A percentile compares a stretch with the other conserved stretches of the same genome.
Conservation (phyloP, 2,888 invertebrate genomes). For the Nipponacmea schrenckii region DNA sequence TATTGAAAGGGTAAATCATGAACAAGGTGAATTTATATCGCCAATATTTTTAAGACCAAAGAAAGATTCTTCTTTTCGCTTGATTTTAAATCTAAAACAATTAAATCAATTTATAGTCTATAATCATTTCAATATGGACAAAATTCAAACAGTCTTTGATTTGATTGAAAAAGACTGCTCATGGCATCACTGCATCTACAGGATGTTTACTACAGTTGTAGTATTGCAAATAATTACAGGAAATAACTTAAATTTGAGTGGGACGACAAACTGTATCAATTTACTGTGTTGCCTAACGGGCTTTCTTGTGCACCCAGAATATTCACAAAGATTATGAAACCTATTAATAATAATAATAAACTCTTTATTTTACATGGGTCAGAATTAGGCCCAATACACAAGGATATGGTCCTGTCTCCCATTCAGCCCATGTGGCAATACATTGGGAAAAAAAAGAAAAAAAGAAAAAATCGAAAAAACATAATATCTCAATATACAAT, state of each 20-base stretch:
- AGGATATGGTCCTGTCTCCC: not conserved
- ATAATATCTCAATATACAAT: no score
- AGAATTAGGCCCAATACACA: not conserved
- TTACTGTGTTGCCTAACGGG: slow-evolving; percentile 15
- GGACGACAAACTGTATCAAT: slow-evolving; percentile 1
- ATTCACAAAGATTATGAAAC: slow-evolving; percentile 16
- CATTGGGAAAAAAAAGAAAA: no score
- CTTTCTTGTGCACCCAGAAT: slow-evolving; percentile 8
- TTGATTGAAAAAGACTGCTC: slow-evolving; percentile 5
- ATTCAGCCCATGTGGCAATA: no score
- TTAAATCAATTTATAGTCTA: slow-evolving; percentile 8
- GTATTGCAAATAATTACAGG: not conserved
- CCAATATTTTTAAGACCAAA: slow-evolving; percentile 11
- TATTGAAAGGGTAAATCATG: not conserved
- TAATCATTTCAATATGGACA: slow-evolving; percentile 13
- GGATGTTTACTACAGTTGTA: slow-evolving; percentile 12
- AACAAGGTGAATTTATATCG: slow-evolving; percentile 6
- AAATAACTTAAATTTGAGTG: slow-evolving; percentile 17
- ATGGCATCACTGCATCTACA: slow-evolving; percentile 7
- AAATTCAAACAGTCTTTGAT: slow-evolving; percentile 4
- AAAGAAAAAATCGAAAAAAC: no score
- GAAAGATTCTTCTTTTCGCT: not conserved
- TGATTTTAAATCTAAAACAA: slow-evolving; percentile 15
- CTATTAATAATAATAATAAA: no score
- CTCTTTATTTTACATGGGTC: not conserved